Percentiles rank a stretch among this genome's conserved stretches.
phyloP scores from a whole-genome alignment of 2,113 vertebrate species.

The Vidua chalybeata region DNA sequence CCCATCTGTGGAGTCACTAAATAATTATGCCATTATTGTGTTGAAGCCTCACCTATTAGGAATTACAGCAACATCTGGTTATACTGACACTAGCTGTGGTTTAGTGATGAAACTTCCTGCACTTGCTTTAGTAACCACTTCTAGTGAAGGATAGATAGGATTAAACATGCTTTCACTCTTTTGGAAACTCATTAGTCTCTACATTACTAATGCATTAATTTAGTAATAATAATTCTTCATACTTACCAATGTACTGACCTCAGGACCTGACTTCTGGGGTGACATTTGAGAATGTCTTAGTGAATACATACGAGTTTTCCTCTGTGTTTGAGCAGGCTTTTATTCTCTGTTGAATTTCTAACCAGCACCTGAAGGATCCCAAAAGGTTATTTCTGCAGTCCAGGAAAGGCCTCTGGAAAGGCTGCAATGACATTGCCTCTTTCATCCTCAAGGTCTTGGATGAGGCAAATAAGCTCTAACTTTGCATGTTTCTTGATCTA shows the following conservation, averaged over 20 bases:
- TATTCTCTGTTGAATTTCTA: background rate
- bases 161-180: background rate
- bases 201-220: background rate
- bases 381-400: background rate
- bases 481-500: background rate
- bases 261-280: background rate
- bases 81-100: background rate
- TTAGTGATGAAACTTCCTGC: background rate
- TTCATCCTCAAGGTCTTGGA: background rate
- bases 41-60: background rate
- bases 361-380: background rate
- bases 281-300: background rate
- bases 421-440: background rate
- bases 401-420: background rate
- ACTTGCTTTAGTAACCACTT: background rate
- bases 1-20: background rate
- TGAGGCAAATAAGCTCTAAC: background rate
- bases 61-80: constrained; percentile 10
- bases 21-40: background rate
- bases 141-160: background rate
- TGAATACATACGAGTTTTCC: background rate
- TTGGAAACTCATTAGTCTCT: background rate
- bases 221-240: background rate
- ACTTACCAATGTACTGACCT: background rate
- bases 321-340: background rate